These are phyloP conservation scores for Oncorhynchus keta DNA, from an alignment of 2,113 vertebrate species.

Conservation along the genomic window DNA sequence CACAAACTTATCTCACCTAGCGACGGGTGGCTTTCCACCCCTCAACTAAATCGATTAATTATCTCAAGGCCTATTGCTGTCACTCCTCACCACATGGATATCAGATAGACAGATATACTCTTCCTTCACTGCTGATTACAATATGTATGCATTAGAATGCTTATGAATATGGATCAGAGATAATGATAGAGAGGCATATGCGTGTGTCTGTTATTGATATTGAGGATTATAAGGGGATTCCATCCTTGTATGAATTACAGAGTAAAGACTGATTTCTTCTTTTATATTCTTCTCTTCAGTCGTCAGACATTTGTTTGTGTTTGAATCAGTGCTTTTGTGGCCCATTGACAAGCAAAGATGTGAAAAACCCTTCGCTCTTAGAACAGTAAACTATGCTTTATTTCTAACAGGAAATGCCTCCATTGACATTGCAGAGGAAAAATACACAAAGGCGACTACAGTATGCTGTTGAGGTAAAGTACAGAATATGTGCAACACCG, in stretches of 20 bases:
- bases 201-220: neutral
- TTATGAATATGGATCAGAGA: conserved; percentile 43
- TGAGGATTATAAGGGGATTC: neutral
- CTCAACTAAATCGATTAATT: conserved; percentile 70
- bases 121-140: neutral
- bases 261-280: neutral
- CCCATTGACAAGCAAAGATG: neutral
- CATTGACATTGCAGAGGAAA: neutral
- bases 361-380: neutral
- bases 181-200: neutral
- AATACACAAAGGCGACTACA: neutral
- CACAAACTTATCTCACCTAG: conserved; percentile 70
- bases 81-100: conserved; percentile 51
- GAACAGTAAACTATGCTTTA: neutral
- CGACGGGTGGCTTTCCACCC: conserved; percentile 56
- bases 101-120: conserved; percentile 38
- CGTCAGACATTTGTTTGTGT: neutral
- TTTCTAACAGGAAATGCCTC: neutral
- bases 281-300: neutral
- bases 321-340: neutral
- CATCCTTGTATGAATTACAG: neutral
- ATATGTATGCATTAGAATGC: conserved; percentile 19
- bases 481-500: conserved; percentile 26
- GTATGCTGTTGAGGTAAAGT: conserved; percentile 5
- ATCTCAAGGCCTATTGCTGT: conserved; percentile 60